Base-by-base conservation (phyloP, 2,888 invertebrate genomes). In the Drosophila eohydei region DNA sequence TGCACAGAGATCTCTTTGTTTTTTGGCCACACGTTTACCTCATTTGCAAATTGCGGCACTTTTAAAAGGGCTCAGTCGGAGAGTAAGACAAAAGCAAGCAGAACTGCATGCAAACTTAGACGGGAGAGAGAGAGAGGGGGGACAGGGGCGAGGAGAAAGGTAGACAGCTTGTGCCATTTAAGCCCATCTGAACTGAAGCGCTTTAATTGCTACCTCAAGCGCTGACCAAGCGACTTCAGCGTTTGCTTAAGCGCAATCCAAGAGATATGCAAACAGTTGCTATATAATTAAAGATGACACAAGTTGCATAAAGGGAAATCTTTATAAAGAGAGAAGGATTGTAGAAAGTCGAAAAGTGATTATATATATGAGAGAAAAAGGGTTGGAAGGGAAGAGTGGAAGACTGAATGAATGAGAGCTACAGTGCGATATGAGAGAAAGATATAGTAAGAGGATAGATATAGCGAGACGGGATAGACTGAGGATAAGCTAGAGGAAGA, bases 31-130 rank as follows among this genome's bases (percentile, higher is more conserved):
- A 73, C 70, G 64, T 59, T 83, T 73, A 68, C 75, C 84, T 83
- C 77, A 85, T 88, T 82, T 81, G 76, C 89, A 84, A 89, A 84
- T 88, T 78, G 89, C 88, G 85, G 89, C 82, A 59, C 56, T 75
- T 75, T 87, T 71, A 89, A 84, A 84, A 68, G 68, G 69, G 63
- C 57, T 54, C 28, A 30, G 14, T 4, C 32, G 12, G 16, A 34
- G 50, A 34, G 21, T 16, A 21, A 54, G 46, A 28, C 34, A 14
- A n/a, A 56, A n/a, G 26, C 34, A 8, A 36, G 3, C 21, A 40
- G 40, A 40, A 41, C 30, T 55, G 30, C 40, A 51, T 12, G 34
- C 30, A 55, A 30, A 9, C n/a, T 30, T 21, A 1, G 60, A 44
- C 50, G 9, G 36, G 40, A 7, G 9, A 34, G 11, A 8, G 40